These are phyloP conservation scores for Spinibarbus caldwelli DNA, from an alignment of 2,797 vertebrate genomes.

Conservation along the genomic window DNA sequence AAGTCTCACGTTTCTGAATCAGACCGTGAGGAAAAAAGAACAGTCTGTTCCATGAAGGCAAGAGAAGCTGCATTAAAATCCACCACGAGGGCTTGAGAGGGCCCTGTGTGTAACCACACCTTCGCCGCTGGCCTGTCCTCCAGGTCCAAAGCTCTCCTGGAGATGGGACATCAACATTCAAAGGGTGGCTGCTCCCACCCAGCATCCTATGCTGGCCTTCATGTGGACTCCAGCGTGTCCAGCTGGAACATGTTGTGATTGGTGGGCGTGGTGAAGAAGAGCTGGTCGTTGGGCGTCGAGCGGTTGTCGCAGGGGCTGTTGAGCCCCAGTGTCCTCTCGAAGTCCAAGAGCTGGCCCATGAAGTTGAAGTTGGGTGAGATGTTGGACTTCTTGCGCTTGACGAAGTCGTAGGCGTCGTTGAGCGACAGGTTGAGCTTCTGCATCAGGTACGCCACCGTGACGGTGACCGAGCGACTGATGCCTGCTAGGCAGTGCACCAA, in stretches of 20 bases:
- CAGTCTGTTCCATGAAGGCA: slow-evolving; percentile 69
- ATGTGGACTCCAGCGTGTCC: slow-evolving; percentile 95
- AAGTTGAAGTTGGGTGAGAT: slow-evolving; percentile 99
- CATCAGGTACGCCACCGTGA: slow-evolving; percentile 98
- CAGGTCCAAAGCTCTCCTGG: slow-evolving; percentile 79
- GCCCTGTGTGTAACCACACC: slow-evolving; percentile 50
- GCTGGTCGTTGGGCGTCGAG: slow-evolving; percentile 83
- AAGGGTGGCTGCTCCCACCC: slow-evolving; percentile 34
- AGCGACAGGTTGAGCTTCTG: slow-evolving; percentile 98
- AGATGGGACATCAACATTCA: slow-evolving; percentile 60
- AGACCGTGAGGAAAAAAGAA: slow-evolving; percentile 40
- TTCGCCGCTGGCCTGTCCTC: slow-evolving; percentile 70
- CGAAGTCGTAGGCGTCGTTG: slow-evolving; percentile 97
- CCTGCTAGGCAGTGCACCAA: slow-evolving; percentile 97
- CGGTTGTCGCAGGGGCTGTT: slow-evolving; percentile 96
- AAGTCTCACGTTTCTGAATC: slow-evolving; percentile 58
- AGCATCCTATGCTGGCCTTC: slow-evolving; percentile 69
- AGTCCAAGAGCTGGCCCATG: slow-evolving; percentile 98
- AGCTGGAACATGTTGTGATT: slow-evolving; percentile 97
- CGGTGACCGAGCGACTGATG: slow-evolving; percentile 96
- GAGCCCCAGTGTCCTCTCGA: slow-evolving; percentile 95
- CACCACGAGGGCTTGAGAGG: slow-evolving; percentile 62
- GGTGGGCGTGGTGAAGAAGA: slow-evolving; percentile 96
- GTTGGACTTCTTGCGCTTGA: slow-evolving; percentile 98
- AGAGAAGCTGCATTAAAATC: slow-evolving; percentile 70